These are phyloP conservation scores for Mythimna impura DNA, from an alignment of 2,888 invertebrate species.

Conservation along the genomic window DNA sequence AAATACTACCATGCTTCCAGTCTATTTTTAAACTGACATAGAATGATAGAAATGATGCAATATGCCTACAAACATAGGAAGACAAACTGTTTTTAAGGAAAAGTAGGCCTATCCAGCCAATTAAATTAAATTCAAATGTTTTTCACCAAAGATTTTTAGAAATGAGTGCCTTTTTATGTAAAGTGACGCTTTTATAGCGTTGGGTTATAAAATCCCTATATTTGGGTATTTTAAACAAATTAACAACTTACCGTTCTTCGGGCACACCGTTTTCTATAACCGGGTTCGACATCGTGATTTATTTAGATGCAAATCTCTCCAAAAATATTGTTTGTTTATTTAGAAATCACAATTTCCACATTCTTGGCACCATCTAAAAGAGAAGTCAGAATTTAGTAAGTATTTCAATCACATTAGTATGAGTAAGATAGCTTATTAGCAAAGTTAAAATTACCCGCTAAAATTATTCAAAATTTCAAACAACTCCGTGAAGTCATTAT, in stretches of 20 bases:
- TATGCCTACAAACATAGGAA: background rate
- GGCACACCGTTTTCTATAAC: constrained; percentile 82
- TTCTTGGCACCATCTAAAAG: constrained; percentile 78
- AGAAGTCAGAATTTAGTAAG: constrained; percentile 38
- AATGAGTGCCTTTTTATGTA: background rate
- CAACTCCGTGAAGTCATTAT: constrained; percentile 42
- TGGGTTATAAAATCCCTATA: background rate
- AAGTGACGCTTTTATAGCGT: constrained; percentile 1
- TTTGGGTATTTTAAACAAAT: background rate
- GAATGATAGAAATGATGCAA: constrained; percentile 43
- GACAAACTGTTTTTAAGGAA: background rate
- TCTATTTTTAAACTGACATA: constrained; percentile 37
- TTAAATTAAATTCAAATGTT: background rate
- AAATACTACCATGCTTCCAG: constrained; percentile 19
- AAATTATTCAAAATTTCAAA: constrained; percentile 57
- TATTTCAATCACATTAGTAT: background rate
- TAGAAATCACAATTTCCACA: constrained; percentile 68
- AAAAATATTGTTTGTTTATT: constrained; percentile 56
- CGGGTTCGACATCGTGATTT: constrained; percentile 79
- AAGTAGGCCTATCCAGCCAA: background rate
- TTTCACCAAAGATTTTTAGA: background rate
- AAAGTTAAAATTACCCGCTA: constrained; percentile 65
- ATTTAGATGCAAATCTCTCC: constrained; percentile 37
- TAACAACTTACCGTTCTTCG: constrained; percentile 81
- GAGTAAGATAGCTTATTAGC: background rate